phyloP scores from a whole-genome alignment of 2,797 vertebrate species.

The Staurois parvus region DNA sequence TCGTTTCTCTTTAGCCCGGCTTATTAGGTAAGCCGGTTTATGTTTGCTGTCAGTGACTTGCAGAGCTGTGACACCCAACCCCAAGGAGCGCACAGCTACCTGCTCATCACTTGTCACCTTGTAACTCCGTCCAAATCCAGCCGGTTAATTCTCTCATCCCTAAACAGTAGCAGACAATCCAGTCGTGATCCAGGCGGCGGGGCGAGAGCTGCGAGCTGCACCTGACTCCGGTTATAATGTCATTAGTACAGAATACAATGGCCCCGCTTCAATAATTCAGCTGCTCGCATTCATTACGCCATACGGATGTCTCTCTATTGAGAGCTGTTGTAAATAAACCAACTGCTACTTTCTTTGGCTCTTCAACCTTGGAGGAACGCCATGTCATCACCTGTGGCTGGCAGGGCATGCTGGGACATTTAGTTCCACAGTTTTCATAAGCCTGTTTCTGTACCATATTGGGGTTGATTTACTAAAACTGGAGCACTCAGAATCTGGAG shows the following conservation, averaged over 20 bases:
- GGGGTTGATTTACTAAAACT: no score
- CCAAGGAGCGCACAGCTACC: background rate
- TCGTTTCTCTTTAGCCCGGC: no score
- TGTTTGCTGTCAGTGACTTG: background rate
- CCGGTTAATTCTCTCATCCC: conserved; percentile 23
- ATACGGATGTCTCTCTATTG: conserved; percentile 30
- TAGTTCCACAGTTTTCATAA: background rate
- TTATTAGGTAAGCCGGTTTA: no score
- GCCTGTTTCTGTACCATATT: no score
- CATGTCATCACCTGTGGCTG: background rate
- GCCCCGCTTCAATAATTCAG: conserved; percentile 51
- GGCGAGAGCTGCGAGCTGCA: conserved; percentile 14
- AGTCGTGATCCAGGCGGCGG: background rate
- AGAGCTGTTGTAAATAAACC: conserved; percentile 20
- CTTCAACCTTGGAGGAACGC: background rate
- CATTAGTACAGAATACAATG: conserved; percentile 50
- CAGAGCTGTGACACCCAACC: background rate
- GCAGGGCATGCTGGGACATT: background rate
- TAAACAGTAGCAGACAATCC: conserved; percentile 9
- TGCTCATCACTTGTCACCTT: conserved; percentile 23
- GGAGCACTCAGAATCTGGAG: no score
- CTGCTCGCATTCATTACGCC: conserved; percentile 2
- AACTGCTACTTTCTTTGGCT: background rate
- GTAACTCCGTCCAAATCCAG: conserved; percentile 32
- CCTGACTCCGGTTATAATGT: conserved; percentile 35